Evolutionary conservation across 2,888 invertebrate genomes (phyloP).

Genomic region (Mimachlamys varia): DNA sequence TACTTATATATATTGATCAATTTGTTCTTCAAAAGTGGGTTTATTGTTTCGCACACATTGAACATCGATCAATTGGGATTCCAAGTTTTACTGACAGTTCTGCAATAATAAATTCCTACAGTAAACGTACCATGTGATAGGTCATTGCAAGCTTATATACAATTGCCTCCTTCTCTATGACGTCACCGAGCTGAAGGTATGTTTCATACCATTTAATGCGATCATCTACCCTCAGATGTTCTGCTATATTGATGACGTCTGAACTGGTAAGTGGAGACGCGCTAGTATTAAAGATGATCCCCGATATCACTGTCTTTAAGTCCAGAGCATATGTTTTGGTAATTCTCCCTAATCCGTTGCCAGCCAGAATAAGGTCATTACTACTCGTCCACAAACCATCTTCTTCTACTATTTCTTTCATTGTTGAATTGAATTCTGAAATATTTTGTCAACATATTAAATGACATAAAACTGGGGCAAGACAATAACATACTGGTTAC

Average conservation of each 20-base stretch:
- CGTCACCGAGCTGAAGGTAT: neutral
- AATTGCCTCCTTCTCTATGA: neutral
- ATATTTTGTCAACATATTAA: too few species aligned
- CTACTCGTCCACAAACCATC: neutral
- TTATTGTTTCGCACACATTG: too few species aligned
- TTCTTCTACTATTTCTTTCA: neutral
- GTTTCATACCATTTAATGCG: neutral
- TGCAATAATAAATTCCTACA: too few species aligned
- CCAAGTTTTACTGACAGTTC: too few species aligned
- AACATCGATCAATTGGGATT: too few species aligned
- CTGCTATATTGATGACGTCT: neutral
- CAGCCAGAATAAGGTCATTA: neutral
- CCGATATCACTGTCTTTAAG: neutral
- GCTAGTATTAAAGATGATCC: neutral
- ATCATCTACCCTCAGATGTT: neutral
- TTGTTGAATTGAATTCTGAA: neutral
- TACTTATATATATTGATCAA: too few species aligned
- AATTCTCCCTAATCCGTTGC: neutral
- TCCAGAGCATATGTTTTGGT: neutral
- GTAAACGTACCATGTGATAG: neutral
- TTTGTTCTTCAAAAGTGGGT: too few species aligned
- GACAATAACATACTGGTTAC: too few species aligned
- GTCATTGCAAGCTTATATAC: neutral
- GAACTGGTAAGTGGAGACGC: neutral
- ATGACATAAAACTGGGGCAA: too few species aligned